Base-by-base conservation (phyloP, 2,888 invertebrate genomes). In the Protonemura montana region DNA sequence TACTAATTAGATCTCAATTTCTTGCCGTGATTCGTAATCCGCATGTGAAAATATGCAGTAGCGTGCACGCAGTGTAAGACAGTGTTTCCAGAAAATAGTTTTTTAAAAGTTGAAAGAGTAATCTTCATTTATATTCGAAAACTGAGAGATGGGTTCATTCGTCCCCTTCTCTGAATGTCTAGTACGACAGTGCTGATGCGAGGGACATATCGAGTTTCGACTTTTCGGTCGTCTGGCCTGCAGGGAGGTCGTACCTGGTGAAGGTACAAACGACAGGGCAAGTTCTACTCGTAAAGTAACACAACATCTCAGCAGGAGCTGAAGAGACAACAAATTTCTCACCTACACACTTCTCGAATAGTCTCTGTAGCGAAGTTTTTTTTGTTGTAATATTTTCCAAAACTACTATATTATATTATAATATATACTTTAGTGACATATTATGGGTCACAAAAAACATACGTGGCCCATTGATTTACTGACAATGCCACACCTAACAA, bases 381-480 rank as follows among this genome's bases (percentile, higher is more conserved):
- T 59, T 84, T 59, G n/a, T n/a, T 84, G 26, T 84, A 76, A 29
- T 84, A 76, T 35, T 83, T 26, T 2, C 27, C 27, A 2, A 27
- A 27, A 26, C 27, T 78, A 7, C 10, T 78, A 78, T 78, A 78
- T 41, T 76, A 29, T 82, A 81, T 81, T 29, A 81, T n/a, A 59
- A 59, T 59, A 21, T 59, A 59, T 59, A 59, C 59, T 21, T 59
- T 59, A 21, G 82, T 84, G 84, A 84, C 84, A 76, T 76, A 85
- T 87, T 83, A 87, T 86, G 83, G 87, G 78, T 86, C 87, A 87
- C 86, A 87, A 83, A 84, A 78, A 82, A 42, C 41, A 76, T 26
- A 82, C 82, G 76, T 84, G 83, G 76, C 86, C 59, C 85, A 82
- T 86, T 87, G 87, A 87, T 87, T 87, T 87, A 87, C 85, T 26